Base-by-base conservation (phyloP, 1,140 invertebrate genomes). In the Dinoponera quadriceps region DNA sequence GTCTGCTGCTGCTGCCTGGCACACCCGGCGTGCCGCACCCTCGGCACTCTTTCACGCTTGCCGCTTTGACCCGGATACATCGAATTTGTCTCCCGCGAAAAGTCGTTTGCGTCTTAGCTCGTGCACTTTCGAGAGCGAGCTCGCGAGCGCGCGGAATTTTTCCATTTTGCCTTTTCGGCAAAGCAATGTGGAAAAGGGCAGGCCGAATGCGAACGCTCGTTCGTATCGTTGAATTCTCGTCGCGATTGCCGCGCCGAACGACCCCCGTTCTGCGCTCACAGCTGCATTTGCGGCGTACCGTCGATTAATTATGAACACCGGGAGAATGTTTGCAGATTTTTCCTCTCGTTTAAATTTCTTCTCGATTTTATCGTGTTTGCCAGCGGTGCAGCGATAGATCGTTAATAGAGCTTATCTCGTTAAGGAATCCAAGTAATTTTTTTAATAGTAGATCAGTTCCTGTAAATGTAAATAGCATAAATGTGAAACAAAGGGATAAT, bases 51-150 rank as follows among this genome's bases (percentile, higher is more conserved):
- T 60, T 29, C 54, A 25, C 9, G 63, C 38, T 11, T 11, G 38
- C 0, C 44, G 44, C 78, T 57, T 57, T 55, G 69, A 68, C 69
- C 80, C 51, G 78, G n/a, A 62, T 68, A 68, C 54, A 74, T 80
- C 59, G 48, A 71, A 82, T 82, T 75, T 82, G 3, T 48, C 29
- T 18, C 38, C 51, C 63, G 3, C 55, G n/a, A 44, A 44, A 44
- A 44, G 38, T 0, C 27, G 38, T 14, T 68, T 49, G 20, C 27
- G 20, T 66, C 65, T 62, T 48, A 69, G 7, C 14, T 68, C 48
- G 7, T 27, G 65, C 59, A 33, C 22, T 62, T 62, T 29, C 27
- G 59, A 29, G 16, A 16, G 59, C 60, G 38, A 33, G 29, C 29
- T 2, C 29, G 27, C 65, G 33, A 13, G 27, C 65, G 33, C 20